Percentiles rank a stretch among this genome's conserved stretches.
phyloP scores from a whole-genome alignment of 1,140 invertebrate genomes.

The Galleria mellonella region DNA sequence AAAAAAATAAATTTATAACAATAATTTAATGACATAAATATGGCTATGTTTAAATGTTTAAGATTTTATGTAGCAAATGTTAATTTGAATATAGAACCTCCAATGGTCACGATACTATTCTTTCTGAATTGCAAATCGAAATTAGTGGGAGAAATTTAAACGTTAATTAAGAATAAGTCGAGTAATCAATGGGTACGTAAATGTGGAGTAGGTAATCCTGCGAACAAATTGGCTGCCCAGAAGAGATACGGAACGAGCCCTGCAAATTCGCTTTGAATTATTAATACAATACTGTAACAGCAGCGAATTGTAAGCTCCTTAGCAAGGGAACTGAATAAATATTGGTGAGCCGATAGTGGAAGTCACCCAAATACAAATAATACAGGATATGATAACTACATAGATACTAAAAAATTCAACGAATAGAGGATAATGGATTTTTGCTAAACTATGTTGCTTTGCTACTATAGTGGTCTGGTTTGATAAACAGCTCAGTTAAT shows the following conservation, averaged over 20 bases:
- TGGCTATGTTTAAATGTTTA: too few relatives aligned
- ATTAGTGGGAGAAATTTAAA: conserved; percentile 1
- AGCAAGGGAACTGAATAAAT: conserved; percentile 60
- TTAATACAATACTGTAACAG: conserved; percentile 57
- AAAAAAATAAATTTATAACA: too few relatives aligned
- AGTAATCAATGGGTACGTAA: conserved; percentile 14
- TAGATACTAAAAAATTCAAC: conserved; percentile 1
- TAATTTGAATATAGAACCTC: too few relatives aligned
- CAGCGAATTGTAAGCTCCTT: conserved; percentile 64
- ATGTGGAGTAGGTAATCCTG: conserved; percentile 28
- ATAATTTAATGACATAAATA: too few relatives aligned
- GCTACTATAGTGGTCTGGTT: background rate
- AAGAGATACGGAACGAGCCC: conserved; percentile 44
- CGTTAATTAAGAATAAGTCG: conserved; percentile 2
- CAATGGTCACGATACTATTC: too few relatives aligned
- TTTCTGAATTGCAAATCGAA: too few relatives aligned
- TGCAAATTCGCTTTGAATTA: conserved; percentile 60
- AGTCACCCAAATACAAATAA: conserved; percentile 21
- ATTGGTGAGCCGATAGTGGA: conserved; percentile 46
- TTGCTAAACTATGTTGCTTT: background rate
- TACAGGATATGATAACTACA: conserved; percentile 10
- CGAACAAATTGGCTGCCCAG: conserved; percentile 50
- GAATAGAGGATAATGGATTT: background rate
- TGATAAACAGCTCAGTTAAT: background rate
- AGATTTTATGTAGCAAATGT: too few relatives aligned